Evolutionary conservation across 2,113 vertebrate species (phyloP), one percentile per base, ranked within the genome.

Genomic region (Prunella fulvescens): DNA sequence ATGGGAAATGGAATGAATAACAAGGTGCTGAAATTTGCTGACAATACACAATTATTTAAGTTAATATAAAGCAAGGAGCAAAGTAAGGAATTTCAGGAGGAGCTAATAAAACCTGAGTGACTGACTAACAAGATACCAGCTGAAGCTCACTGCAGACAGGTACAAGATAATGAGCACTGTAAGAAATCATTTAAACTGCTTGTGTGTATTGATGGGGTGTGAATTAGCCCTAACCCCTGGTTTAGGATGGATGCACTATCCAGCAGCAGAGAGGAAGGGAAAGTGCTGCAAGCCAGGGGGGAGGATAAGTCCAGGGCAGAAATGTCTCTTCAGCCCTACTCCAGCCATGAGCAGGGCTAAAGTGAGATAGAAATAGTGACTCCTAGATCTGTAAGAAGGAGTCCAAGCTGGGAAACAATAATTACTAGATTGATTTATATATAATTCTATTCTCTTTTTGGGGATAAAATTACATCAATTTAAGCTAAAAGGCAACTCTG

Each of bases 1-100:
- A 97, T 87, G 58, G 79, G 83, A 97, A 88, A 97, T 93, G 47
- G 82, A 50, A 48, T 91, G 92, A 97, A 89, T 95, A 97, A 93
- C 78, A 97, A 97, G 81, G 65, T 87, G 35, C 35, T 96, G 81
- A 96, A 96, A 94, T 96, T 92, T 91, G 84, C 87, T 96, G 84
- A 97, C 92, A 92, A 53, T 87, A 86, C 60, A 86, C 58, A 90
- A 94, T 96, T 92, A 93, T 93, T 96, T 96, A 95, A 96, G 90
- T 96, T 97, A 94, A 86, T 83, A 72, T 66, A 94, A 95, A 94
- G 83, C 88, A 80, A 74, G 79, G 19, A 94, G 24, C 42, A 74
- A 94, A 91, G 61, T 72, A 58, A 81, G 67, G 54, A 97, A 92
- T 78, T 96, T 44, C 92, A 84, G 71, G 85, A 96, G 74, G 31